These are phyloP conservation scores for Mesembrinibis cayennensis DNA, from an alignment of 2,113 vertebrate genomes.

Conservation along the genomic window DNA sequence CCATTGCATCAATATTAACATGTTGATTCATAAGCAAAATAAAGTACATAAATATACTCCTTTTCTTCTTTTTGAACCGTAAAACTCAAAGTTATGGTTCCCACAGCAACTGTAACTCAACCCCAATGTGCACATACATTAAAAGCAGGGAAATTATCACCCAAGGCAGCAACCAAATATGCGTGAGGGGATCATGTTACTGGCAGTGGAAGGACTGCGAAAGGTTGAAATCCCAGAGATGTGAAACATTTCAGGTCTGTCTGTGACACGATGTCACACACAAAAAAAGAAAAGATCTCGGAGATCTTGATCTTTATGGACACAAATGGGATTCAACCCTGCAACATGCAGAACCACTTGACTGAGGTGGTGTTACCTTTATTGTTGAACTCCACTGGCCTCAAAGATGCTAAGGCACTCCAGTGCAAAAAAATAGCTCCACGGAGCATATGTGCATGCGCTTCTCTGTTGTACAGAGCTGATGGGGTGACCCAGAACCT, in stretches of 20 bases:
- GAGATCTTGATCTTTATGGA: background rate
- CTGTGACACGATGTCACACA: background rate
- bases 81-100: constrained; percentile 50
- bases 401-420: background rate
- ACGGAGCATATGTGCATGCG: accelerated
- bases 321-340: background rate
- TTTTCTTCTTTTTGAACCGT: constrained; percentile 23
- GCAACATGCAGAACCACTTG: background rate
- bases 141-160: constrained; percentile 25
- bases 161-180: background rate
- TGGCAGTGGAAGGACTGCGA: background rate
- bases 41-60: background rate
- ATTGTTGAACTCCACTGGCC: background rate
- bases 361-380: background rate
- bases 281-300: background rate
- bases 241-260: background rate
- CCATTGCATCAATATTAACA: background rate
- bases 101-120: constrained; percentile 55
- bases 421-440: background rate
- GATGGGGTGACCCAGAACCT: background rate
- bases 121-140: constrained; percentile 29
- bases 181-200: background rate
- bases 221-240: background rate
- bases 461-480: background rate
- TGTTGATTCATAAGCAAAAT: constrained; percentile 40